These are phyloP conservation scores for Protobothrops flavoviridis DNA, from an alignment of 2,113 vertebrate genomes.

Conservation along the genomic window DNA sequence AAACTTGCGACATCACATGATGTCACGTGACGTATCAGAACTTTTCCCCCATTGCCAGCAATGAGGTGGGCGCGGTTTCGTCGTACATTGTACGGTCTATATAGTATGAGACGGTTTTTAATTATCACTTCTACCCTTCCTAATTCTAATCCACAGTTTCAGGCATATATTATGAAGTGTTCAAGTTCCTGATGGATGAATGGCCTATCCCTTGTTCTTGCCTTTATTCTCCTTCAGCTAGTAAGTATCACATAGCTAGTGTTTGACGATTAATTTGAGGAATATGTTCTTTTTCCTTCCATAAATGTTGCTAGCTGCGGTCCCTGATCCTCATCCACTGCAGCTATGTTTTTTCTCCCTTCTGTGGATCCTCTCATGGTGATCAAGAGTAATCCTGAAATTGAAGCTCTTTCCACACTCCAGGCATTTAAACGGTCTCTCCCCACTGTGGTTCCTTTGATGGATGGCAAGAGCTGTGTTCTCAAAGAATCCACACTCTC, in stretches of 20 bases:
- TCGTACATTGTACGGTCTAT: not conserved
- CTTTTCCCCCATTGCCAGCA: too few species aligned
- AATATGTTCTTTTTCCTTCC: not conserved
- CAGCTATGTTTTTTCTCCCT: too few species aligned
- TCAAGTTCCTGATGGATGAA: not conserved
- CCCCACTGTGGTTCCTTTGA: too few species aligned
- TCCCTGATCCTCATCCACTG: not conserved
- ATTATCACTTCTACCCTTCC: not conserved
- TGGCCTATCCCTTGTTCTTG: not conserved
- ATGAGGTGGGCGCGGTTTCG: too few species aligned
- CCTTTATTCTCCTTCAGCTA: not conserved
- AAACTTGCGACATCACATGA: too few species aligned
- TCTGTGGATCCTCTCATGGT: too few species aligned
- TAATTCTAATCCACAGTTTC: not conserved
- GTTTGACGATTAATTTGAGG: not conserved
- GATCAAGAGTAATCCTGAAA: too few species aligned
- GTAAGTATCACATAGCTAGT: not conserved
- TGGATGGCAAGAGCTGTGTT: too few species aligned
- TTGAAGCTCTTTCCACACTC: too few species aligned
- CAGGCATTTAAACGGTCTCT: too few species aligned
- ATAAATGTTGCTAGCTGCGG: not conserved
- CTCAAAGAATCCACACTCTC: too few species aligned
- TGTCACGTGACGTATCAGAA: too few species aligned
- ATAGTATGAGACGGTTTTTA: not conserved
- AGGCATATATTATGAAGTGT: not conserved